A percentile compares a stretch with the other conserved stretches of the same genome.
phyloP scores from a whole-genome alignment of 1,140 invertebrate genomes.

The Agrypnia vestita region DNA sequence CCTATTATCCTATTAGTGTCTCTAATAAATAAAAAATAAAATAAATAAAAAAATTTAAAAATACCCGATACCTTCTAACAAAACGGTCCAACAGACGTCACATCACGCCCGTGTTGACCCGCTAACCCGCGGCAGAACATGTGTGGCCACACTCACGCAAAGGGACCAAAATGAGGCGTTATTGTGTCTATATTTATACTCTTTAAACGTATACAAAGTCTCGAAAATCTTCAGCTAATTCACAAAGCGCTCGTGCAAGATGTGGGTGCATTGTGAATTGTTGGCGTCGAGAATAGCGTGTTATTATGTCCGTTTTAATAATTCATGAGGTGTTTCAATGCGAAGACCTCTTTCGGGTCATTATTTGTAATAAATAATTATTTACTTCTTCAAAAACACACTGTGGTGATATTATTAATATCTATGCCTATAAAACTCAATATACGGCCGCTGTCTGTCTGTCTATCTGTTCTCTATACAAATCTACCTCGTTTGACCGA shows the following conservation, averaged over 20 bases:
- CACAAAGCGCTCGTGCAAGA: slow-evolving; percentile 7
- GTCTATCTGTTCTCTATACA: too few relatives aligned
- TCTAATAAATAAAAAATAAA: too few relatives aligned
- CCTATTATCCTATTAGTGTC: too few relatives aligned
- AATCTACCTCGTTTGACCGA: too few relatives aligned
- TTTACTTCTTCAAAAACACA: too few relatives aligned
- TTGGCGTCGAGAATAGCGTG: not conserved
- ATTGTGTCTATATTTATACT: slow-evolving; percentile 23
- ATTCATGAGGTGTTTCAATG: not conserved
- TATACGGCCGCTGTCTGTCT: too few relatives aligned
- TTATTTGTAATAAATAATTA: not conserved
- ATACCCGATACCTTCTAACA: too few relatives aligned
- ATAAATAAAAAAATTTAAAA: too few relatives aligned
- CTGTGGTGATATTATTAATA: too few relatives aligned
- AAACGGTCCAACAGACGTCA: too few relatives aligned
- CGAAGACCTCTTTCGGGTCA: not conserved
- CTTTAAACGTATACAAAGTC: not conserved
- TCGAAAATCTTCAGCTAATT: not conserved
- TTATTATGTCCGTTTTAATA: slow-evolving; percentile 10
- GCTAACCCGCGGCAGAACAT: not conserved
- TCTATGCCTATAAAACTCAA: too few relatives aligned
- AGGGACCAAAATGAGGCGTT: not conserved
- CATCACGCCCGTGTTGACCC: not conserved
- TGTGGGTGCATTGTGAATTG: slow-evolving; percentile 2
- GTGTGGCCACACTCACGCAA: not conserved